phyloP scores from a whole-genome alignment of 2,113 vertebrate species.

The Vidua chalybeata region DNA sequence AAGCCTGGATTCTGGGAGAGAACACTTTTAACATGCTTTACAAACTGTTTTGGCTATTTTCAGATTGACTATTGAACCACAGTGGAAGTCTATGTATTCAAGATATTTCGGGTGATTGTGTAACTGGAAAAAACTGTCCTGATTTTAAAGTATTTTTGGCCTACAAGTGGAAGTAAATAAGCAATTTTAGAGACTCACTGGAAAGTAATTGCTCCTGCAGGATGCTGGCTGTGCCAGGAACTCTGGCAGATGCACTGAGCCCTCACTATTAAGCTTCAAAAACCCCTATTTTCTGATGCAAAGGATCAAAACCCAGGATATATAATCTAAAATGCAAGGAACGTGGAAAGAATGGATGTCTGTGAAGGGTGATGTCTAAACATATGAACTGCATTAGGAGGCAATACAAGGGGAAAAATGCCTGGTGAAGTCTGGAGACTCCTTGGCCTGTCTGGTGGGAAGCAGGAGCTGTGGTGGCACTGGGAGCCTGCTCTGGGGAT shows the following conservation, averaged over 20 bases:
- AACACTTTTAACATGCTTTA: background rate
- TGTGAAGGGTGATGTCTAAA: background rate
- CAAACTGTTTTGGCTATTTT: background rate
- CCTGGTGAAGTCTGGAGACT: background rate
- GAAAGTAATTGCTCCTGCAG: conserved; percentile 56
- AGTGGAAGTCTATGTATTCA: conserved; percentile 20
- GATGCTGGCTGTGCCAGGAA: conserved; percentile 6
- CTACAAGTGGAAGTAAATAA: conserved; percentile 55
- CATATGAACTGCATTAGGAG: background rate
- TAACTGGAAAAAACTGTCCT: conserved; percentile 64
- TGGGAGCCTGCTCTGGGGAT: background rate
- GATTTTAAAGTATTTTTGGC: conserved; percentile 64
- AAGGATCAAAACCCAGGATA: background rate
- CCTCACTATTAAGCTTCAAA: background rate
- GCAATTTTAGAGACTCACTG: conserved; percentile 40
- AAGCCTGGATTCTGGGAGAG: background rate
- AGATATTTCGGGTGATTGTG: conserved; percentile 63
- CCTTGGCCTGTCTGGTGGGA: background rate
- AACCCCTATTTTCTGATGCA: background rate
- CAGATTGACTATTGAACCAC: conserved; percentile 1
- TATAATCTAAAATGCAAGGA: background rate
- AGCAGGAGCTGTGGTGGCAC: background rate
- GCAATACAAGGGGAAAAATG: background rate
- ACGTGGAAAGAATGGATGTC: background rate
- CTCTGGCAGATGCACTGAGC: conserved; percentile 38